Percentiles rank a stretch among this genome's conserved stretches.
phyloP scores from a whole-genome alignment of 2,888 invertebrate genomes.

The Euzetes globulus region DNA sequence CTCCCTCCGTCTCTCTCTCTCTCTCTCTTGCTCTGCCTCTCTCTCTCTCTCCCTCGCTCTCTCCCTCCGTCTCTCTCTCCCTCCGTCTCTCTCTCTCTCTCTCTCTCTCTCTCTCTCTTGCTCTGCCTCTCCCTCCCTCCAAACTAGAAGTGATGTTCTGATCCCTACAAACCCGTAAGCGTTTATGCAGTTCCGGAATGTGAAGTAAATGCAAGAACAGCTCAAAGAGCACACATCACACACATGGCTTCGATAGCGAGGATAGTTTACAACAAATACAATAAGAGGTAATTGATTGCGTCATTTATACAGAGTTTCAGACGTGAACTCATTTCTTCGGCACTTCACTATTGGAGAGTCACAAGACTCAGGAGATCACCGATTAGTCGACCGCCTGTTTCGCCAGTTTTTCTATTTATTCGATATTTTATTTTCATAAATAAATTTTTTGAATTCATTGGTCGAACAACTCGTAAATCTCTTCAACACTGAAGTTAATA shows the following conservation, averaged over 20 bases:
- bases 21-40: too few relatives aligned
- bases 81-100: too few relatives aligned
- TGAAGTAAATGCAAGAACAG: not conserved
- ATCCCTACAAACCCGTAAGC: constrained; percentile 1
- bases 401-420: not conserved
- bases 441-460: not conserved
- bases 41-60: too few relatives aligned
- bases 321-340: constrained; percentile 1
- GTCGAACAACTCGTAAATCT: not conserved
- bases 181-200: constrained; percentile 15
- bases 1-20: too few relatives aligned
- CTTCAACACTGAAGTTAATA: not conserved
- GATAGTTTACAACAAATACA: not conserved
- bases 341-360: not conserved
- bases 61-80: too few relatives aligned
- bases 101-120: not conserved
- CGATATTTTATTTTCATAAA: not conserved
- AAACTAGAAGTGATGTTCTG: constrained; percentile 7
- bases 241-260: not conserved
- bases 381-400: not conserved
- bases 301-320: not conserved
- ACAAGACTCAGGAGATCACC: not conserved
- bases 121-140: not conserved
- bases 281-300: constrained; percentile 25
- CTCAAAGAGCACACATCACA: constrained; percentile 15